Evolutionary conservation across 2,113 vertebrate species (phyloP).

Genomic region (Callithrix jacchus): DNA sequence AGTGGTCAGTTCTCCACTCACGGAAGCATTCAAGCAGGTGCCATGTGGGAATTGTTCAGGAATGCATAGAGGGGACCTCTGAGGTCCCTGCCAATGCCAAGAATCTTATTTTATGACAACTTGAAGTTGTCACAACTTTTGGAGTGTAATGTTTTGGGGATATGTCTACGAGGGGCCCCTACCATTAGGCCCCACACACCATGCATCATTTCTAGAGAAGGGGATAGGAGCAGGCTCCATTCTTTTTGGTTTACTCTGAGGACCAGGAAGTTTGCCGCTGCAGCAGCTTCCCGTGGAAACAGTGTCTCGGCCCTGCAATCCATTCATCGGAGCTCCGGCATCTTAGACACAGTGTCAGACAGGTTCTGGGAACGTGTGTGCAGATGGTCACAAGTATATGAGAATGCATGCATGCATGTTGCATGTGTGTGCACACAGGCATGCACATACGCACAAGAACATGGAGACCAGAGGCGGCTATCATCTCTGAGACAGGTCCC

Average conservation of each 20-base stretch:
- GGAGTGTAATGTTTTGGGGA: accelerated
- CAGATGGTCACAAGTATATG: neutral
- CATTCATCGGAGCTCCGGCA: too few relatives aligned
- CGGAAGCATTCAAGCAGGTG: neutral
- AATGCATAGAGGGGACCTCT: neutral
- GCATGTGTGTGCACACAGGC: too few relatives aligned
- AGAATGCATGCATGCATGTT: too few relatives aligned
- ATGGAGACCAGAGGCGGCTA: accelerated
- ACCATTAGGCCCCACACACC: neutral
- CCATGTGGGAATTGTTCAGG: neutral
- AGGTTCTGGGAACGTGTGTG: neutral
- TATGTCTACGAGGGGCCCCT: accelerated
- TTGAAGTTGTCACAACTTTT: neutral
- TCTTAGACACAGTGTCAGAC: accelerated
- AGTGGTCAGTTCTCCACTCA: neutral
- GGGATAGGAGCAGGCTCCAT: neutral
- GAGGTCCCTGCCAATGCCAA: neutral
- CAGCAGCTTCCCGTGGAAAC: neutral
- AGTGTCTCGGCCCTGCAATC: neutral
- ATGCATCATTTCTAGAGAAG: neutral
- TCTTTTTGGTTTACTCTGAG: neutral
- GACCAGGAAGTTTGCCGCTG: neutral
- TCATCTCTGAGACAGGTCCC: neutral
- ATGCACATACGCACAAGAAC: accelerated
- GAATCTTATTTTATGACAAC: neutral